Conservation (phyloP, 2,797 vertebrate genomes). For the Galaxias olidus region DNA sequence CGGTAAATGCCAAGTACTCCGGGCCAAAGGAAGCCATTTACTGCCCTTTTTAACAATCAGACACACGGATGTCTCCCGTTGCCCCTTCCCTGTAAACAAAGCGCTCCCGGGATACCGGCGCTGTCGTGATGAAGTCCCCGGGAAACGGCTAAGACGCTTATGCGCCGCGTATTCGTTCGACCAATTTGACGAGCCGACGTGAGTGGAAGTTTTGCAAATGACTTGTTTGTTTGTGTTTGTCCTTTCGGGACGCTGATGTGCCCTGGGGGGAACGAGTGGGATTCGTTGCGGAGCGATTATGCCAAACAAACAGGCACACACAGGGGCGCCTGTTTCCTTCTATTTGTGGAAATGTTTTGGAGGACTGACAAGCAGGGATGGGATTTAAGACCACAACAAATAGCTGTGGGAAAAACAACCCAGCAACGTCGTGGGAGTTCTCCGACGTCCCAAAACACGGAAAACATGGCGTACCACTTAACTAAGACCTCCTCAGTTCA, state of each 20-base stretch:
- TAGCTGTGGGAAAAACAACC: too few relatives aligned
- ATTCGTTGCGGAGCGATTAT: background rate
- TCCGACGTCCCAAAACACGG: too few relatives aligned
- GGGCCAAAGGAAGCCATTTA: constrained; percentile 52
- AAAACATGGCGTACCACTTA: too few relatives aligned
- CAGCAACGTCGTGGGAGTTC: too few relatives aligned
- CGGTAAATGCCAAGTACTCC: constrained; percentile 54
- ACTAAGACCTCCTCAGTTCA: too few relatives aligned
- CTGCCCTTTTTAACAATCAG: constrained; percentile 65
- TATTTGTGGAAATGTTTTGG: background rate
- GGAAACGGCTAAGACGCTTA: background rate
- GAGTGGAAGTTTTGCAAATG: background rate
- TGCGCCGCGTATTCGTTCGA: background rate
- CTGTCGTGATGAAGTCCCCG: constrained; percentile 43
- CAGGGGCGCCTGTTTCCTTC: background rate
- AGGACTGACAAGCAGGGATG: background rate
- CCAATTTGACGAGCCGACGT: background rate
- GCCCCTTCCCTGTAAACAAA: constrained; percentile 50
- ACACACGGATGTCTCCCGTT: constrained; percentile 51
- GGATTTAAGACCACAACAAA: too few relatives aligned
- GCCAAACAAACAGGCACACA: background rate
- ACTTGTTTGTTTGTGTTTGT: background rate
- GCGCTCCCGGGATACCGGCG: constrained; percentile 25
- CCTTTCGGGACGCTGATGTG: background rate
- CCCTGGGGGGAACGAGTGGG: background rate